A percentile compares a stretch with the other conserved stretches of the same genome.
These are phyloP conservation scores for Ardeotis arabs DNA, from an alignment of 2,113 vertebrate species.

Conservation along the genomic window DNA sequence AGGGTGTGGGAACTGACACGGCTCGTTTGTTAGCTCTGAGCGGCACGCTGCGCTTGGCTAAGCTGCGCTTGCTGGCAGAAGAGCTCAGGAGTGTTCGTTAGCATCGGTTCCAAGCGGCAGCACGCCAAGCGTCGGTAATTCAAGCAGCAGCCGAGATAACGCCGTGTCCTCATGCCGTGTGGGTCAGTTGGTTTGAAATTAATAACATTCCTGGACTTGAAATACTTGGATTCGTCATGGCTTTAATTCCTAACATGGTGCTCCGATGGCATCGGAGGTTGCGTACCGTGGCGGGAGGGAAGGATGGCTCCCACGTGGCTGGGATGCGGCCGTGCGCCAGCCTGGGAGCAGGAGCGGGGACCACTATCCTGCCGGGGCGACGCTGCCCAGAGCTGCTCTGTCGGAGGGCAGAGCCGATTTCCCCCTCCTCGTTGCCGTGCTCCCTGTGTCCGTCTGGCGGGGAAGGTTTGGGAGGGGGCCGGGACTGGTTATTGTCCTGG, in stretches of 20 bases:
- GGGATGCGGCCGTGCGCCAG: not conserved
- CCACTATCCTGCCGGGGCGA: not conserved
- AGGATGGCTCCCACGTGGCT: rapidly evolving
- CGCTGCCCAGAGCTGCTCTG: not conserved
- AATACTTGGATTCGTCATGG: not conserved
- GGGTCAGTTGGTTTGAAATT: not conserved
- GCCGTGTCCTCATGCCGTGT: not conserved
- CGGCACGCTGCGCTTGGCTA: rapidly evolving
- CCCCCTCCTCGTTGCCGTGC: slow-evolving; percentile 9
- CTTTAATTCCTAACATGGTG: not conserved
- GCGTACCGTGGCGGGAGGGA: rapidly evolving
- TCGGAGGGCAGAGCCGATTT: not conserved
- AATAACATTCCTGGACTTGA: not conserved
- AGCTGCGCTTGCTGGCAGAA: not conserved
- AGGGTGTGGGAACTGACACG: not conserved
- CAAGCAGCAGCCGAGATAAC: not conserved
- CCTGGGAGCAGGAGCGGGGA: not conserved
- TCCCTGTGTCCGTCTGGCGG: not conserved
- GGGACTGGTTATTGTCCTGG: not conserved
- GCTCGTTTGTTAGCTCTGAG: not conserved
- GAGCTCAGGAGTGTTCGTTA: rapidly evolving
- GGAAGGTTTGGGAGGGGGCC: not conserved
- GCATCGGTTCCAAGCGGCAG: not conserved
- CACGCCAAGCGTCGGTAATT: not conserved
- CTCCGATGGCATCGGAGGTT: rapidly evolving